Conservation (phyloP, 2,888 invertebrate genomes). For the Parnassius glacialis region DNA sequence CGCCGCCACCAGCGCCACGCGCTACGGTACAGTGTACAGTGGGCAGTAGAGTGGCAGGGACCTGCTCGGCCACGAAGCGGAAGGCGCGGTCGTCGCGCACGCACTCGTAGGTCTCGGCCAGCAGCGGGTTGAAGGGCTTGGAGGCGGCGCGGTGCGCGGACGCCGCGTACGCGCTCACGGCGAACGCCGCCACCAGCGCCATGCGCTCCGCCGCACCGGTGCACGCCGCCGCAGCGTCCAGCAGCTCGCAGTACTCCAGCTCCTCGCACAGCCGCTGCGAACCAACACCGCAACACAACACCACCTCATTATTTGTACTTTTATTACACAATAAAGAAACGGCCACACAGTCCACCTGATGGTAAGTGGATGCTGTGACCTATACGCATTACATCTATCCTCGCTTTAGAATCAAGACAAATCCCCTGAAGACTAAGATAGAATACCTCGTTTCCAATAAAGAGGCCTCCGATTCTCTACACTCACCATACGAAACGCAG, state of each 20-base stretch:
- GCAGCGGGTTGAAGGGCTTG: constrained; percentile 92
- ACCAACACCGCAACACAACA: neutral
- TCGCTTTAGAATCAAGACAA: too few relatives aligned
- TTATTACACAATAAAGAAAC: too few relatives aligned
- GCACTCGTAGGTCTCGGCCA: constrained; percentile 92
- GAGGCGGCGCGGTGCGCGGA: constrained; percentile 88
- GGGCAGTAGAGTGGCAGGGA: constrained; percentile 38
- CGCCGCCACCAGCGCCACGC: too few relatives aligned
- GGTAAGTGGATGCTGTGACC: too few relatives aligned
- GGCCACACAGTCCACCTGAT: too few relatives aligned
- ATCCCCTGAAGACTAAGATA: too few relatives aligned
- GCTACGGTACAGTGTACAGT: too few relatives aligned
- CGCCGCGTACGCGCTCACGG: constrained; percentile 89
- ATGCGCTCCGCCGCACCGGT: constrained; percentile 85
- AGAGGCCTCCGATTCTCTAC: too few relatives aligned
- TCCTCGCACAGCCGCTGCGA: constrained; percentile 90
- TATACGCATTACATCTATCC: too few relatives aligned
- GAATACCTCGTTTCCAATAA: too few relatives aligned
- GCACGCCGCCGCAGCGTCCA: constrained; percentile 87
- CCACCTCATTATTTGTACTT: too few relatives aligned
- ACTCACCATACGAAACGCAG: too few relatives aligned
- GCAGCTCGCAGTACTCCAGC: constrained; percentile 89
- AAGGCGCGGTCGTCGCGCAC: constrained; percentile 89
- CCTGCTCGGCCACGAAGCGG: constrained; percentile 89
- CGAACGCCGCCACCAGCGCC: constrained; percentile 89